These are phyloP conservation scores for Hirudo medicinalis DNA, from an alignment of 1,140 invertebrate genomes.

Conservation along the genomic window DNA sequence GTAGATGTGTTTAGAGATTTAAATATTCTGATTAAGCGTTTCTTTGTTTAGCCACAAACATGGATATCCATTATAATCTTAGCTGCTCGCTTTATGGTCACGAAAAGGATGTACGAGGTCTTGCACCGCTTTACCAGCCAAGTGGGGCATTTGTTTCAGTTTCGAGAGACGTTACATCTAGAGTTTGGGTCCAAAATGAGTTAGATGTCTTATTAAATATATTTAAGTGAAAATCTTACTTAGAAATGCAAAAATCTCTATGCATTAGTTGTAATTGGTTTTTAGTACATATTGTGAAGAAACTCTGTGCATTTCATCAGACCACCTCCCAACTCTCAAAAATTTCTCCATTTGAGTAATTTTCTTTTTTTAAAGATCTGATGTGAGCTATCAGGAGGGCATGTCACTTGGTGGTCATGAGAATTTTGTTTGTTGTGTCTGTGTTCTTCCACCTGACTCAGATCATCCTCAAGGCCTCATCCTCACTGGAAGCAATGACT, in stretches of 20 bases:
- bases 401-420: constrained; percentile 63
- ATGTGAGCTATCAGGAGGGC: constrained; percentile 44
- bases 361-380: constrained; percentile 36
- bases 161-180: constrained; percentile 70
- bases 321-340: neutral
- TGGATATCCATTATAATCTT: constrained; percentile 53
- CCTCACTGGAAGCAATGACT: constrained; percentile 77
- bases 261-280: no score
- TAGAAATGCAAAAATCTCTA: no score
- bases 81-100: constrained; percentile 63
- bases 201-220: constrained; percentile 39
- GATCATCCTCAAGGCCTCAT: constrained; percentile 61
- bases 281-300: no score
- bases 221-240: no score
- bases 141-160: constrained; percentile 64
- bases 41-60: constrained; percentile 15
- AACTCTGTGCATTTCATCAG: no score
- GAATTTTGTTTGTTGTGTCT: constrained; percentile 70
- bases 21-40: no score
- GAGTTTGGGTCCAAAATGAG: constrained; percentile 67
- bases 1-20: no score
- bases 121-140: constrained; percentile 47
- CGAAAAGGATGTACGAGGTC: constrained; percentile 64
- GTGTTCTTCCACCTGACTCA: constrained; percentile 55
- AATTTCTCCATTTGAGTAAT: neutral